Percentiles rank a stretch among this genome's conserved stretches.
Evolutionary conservation across 2,888 invertebrate genomes (phyloP).

Genomic region (Stenurella melanura): DNA sequence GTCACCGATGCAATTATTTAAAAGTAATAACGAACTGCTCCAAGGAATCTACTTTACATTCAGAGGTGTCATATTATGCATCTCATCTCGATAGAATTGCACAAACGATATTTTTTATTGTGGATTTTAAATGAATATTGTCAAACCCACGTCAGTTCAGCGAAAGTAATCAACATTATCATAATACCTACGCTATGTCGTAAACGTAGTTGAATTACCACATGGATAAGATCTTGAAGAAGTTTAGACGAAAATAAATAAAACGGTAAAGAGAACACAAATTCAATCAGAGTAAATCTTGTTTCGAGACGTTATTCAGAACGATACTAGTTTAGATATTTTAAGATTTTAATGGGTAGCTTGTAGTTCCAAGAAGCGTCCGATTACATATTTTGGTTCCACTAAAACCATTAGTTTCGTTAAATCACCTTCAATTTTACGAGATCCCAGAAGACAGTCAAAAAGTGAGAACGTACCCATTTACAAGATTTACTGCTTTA

Average conservation of each 20-base stretch:
- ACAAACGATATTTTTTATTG: slow-evolving; percentile 29
- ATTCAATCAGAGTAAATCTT: slow-evolving; percentile 3
- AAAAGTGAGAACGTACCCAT: too few species aligned
- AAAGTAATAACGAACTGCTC: slow-evolving; percentile 35
- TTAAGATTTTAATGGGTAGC: too few species aligned
- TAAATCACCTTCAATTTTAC: too few species aligned
- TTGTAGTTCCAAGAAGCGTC: too few species aligned
- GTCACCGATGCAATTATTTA: slow-evolving; percentile 15
- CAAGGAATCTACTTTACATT: slow-evolving; percentile 28
- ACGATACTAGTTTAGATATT: too few species aligned
- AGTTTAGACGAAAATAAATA: slow-evolving; percentile 2
- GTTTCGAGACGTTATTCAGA: not conserved
- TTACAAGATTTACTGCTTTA: too few species aligned
- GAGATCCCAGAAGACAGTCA: too few species aligned
- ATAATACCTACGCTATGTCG: slow-evolving; percentile 46
- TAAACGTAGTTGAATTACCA: slow-evolving; percentile 36
- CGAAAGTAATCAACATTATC: slow-evolving; percentile 48
- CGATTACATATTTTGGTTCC: too few species aligned
- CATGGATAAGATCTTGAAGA: slow-evolving; percentile 26
- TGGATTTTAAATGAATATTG: slow-evolving; percentile 46
- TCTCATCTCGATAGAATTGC: slow-evolving; percentile 35
- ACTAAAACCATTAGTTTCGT: too few species aligned
- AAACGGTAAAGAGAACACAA: slow-evolving; percentile 2
- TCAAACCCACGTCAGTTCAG: slow-evolving; percentile 48
- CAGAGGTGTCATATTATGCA: slow-evolving; percentile 36